Evolutionary conservation across 1,140 invertebrate species (phyloP), one percentile per base, ranked within the genome.

Genomic region (Bombus sibiricus): DNA sequence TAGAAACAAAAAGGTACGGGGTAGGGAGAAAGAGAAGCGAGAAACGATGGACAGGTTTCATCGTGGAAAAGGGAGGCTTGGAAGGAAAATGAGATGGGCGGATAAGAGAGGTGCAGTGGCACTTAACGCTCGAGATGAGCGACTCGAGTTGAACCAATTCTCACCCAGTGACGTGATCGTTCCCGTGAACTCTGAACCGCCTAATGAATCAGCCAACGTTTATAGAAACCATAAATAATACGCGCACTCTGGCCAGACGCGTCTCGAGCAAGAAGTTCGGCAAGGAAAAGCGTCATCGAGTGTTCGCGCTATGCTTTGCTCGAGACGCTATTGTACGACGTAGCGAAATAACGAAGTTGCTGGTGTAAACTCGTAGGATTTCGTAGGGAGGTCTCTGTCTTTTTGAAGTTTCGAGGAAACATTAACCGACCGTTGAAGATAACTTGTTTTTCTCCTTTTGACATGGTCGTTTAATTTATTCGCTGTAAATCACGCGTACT

Each of bases 181-280:
- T 91, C 80, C 74, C 82, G 85, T 82, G 82, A 90, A 85, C 80
- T 83, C 68, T 84, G 87, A 87, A 92, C 85, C 69, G 41, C 22
- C 75, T 78, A 86, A 85, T 87, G 88, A 91, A 87, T 81, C 87
- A 87, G 80, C 75, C 84, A 81, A 82, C 90, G 83, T 92, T 92
- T 92, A 89, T 90, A 85, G 82, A 83, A 83, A 81, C 71, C 78
- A 81, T 81, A 81, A 81, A 81, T 85, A 85, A 85, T 59, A 25
- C n/a, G n/a, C 13, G n/a, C n/a, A 10, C 22, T n/a, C 39, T n/a
- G 39, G 28, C 28, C 6, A 41, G 25, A 28, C 39, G 12, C 39
- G 69, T 41, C 69, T 41, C 39, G 69, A 72, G 59, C 28, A 25
- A 15, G 9, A 22, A 39, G 37, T 69, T 37, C 22, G 25, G 18